These are phyloP conservation scores for Hirtodrosophila confusa DNA, from an alignment of 2,888 invertebrate genomes.

Conservation along the genomic window DNA sequence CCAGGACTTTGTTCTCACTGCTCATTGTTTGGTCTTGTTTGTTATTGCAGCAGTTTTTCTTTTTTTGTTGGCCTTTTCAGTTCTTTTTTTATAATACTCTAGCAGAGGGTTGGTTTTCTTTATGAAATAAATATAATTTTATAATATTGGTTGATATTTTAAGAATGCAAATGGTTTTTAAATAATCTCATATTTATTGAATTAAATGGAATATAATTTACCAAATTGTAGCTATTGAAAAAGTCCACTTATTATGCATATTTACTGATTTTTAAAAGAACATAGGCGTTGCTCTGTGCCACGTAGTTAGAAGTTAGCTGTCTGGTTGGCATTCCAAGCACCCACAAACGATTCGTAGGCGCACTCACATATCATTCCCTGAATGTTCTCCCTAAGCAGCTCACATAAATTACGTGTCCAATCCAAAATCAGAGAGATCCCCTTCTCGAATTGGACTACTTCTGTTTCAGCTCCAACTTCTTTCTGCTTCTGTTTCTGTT, in stretches of 20 bases:
- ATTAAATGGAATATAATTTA: too few relatives aligned
- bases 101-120: too few relatives aligned
- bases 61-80: conserved; percentile 37
- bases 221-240: too few relatives aligned
- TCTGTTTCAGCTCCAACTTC: background rate
- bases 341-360: conserved; percentile 23
- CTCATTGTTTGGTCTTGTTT: conserved; percentile 58
- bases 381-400: conserved; percentile 65
- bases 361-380: conserved; percentile 39
- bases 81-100: too few relatives aligned
- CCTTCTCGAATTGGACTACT: conserved; percentile 8
- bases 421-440: conserved; percentile 7
- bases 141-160: too few relatives aligned
- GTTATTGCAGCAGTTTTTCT: conserved; percentile 71
- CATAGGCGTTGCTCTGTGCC: background rate
- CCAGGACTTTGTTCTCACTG: conserved; percentile 32
- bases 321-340: too few relatives aligned
- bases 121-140: too few relatives aligned
- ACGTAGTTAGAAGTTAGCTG: background rate
- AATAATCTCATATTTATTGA: too few relatives aligned
- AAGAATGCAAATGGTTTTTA: too few relatives aligned
- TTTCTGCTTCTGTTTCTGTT: conserved; percentile 14
- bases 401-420: conserved; percentile 73
- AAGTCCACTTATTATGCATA: too few relatives aligned
- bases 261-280: too few relatives aligned